Evolutionary conservation across 2,888 invertebrate species (phyloP), one percentile per base, ranked within the genome.

Genomic region (Molorchus minor): DNA sequence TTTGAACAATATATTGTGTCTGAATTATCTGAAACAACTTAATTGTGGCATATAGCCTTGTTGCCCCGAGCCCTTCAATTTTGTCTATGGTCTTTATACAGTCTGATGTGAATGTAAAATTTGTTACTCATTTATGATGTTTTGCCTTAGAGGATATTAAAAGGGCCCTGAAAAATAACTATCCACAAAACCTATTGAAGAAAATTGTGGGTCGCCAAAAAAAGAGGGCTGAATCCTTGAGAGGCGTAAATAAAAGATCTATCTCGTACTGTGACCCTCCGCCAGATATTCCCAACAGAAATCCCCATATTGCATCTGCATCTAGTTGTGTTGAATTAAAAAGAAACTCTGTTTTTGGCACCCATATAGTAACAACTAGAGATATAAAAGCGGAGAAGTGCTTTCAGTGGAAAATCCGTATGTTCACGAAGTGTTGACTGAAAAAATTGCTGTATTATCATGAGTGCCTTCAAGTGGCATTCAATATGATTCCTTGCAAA

Each of bases 381-480:
- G 84, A 89, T 72, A 86, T 93, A 56, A 77, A 81, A 67, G 86
- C n/a, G 92, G 92, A 41, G 92, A 94, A 77, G 80, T 93, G 5
- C 76, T 96, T 20, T 87, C 86, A 1, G 82, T 89, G 40, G 96
- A 96, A 79, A 46, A 88, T 52, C 91, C 94, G 0, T 94, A 88
- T 75, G 83, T 86, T 12, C 82, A 88, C 1, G n/a, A n/a, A n/a
- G 75, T 91, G 15, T 45, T 36, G 7, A 56, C 61, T 19, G n/a
- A 82, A 84, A 45, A 76, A 83, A 10, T 84, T 84, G 67, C 75
- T 83, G 25, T 85, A 87, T 73, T 94, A 93, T 73, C 86, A 86
- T 68, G 81, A 87, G 65, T 93, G 94, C 73, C 80, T 89, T 53
- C 82, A 84, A 30, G 79, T 85, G 59, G 81, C 80, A 65, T 80